Conservation (phyloP, 2,797 vertebrate genomes). For the Sebastes steindachneri region DNA sequence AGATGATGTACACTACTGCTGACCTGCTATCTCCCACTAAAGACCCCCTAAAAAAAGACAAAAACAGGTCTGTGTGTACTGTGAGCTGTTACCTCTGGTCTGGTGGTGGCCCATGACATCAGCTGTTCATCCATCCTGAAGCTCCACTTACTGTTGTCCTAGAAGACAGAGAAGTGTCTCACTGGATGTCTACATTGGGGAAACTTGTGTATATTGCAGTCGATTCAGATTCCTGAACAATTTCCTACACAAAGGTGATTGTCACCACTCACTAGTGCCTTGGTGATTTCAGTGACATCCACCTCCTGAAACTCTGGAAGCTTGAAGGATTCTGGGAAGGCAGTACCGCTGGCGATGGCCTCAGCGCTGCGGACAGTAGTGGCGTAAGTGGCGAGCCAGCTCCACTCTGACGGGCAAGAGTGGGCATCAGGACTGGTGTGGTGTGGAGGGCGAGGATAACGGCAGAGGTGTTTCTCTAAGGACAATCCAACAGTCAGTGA, state of each 20-base stretch:
- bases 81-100: constrained; percentile 80
- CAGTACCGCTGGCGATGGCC: constrained; percentile 81
- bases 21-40: too few species aligned
- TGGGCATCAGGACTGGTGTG: constrained; percentile 59
- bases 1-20: too few species aligned
- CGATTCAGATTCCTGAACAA: not conserved
- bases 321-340: constrained; percentile 84
- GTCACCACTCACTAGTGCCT: constrained; percentile 76
- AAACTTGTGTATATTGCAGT: not conserved
- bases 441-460: constrained; percentile 77
- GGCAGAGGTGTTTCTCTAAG: constrained; percentile 83
- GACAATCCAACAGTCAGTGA: constrained; percentile 82
- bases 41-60: too few species aligned
- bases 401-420: constrained; percentile 80
- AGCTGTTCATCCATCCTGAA: constrained; percentile 89
- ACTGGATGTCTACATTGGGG: not conserved
- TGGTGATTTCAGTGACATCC: constrained; percentile 55
- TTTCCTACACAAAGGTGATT: not conserved
- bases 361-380: constrained; percentile 85
- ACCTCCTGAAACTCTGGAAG: constrained; percentile 74
- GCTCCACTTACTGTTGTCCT: constrained; percentile 89
- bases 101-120: constrained; percentile 87
- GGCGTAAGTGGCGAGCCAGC: constrained; percentile 83
- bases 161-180: constrained; percentile 19
- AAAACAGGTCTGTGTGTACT: not conserved